Evolutionary conservation across 1,140 invertebrate genomes (phyloP), one percentile per base, ranked within the genome.

Genomic region (Microplitis demolitor): DNA sequence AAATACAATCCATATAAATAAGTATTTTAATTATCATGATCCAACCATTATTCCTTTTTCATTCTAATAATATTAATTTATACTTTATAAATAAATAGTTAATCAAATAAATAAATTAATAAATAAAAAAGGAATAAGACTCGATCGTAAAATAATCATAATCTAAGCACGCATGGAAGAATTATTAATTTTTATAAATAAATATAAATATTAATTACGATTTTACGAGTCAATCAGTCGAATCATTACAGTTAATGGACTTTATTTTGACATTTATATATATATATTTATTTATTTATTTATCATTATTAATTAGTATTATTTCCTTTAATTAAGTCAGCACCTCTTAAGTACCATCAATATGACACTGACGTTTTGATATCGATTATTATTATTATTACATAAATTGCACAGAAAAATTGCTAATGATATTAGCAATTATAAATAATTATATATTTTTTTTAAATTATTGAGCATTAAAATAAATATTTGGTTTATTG

Each of bases 341-440:
- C 69, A 14, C 51, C 63, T 62, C 66, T 78, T 80, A 80, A 80
- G 76, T 79, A 80, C 76, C 76, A 78, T 79, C 74, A 72, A 80
- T 74, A 79, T 75, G 73, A 77, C 73, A 79, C 77, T 79, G 78
- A 77, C 74, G 78, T 77, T 78, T 79, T 75, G 72, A 80, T 80
- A 79, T 79, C 63, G 66, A 80, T 78, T 76, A 75, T 62, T 69
- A 67, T 56, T 61, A 64, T 70, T 68, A 67, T 74, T 78, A 80
- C 76, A 80, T 77, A 72, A 72, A 78, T 74, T 78, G 78, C 74
- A 72, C 70, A 71, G 76, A 68, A 73, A 61, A 67, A 62, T 24
- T 62, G 69, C 33, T 67, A 16, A 66, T 51, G 24, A 3, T 13
- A 35, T 16, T n/a, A 35, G 37, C 14, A 14, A 66, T 13, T 6